These are phyloP conservation scores for Acanthochromis polyacanthus DNA, from an alignment of 2,113 vertebrate species.

Conservation along the genomic window DNA sequence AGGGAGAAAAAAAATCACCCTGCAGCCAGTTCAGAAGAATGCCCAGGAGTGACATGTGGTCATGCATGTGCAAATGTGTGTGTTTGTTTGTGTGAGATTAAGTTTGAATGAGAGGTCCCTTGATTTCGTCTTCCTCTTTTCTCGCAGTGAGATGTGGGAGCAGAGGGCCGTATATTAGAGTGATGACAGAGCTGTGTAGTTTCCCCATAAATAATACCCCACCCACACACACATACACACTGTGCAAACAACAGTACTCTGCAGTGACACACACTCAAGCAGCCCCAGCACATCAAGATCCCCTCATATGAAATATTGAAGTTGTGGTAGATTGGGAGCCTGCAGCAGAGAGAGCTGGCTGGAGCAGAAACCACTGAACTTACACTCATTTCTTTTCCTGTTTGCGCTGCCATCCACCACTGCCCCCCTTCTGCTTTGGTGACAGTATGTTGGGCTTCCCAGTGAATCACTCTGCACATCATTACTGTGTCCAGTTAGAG, in stretches of 20 bases:
- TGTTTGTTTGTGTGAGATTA: conserved; percentile 20
- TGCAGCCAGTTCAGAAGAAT: conserved; percentile 40
- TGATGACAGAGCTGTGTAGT: conserved; percentile 63
- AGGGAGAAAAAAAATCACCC: background rate
- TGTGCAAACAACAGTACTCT: conserved; percentile 54
- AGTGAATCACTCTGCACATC: conserved; percentile 34
- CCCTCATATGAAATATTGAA: conserved; percentile 82
- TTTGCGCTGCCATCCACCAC: conserved; percentile 30
- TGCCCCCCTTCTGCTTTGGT: background rate
- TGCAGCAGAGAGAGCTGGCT: conserved; percentile 50
- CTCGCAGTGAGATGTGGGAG: conserved; percentile 42
- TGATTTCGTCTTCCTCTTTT: conserved; percentile 41
- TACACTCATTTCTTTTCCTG: conserved; percentile 48
- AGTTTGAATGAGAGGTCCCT: conserved; percentile 38
- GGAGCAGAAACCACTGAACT: conserved; percentile 41
- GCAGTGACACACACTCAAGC: conserved; percentile 34
- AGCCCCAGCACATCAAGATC: conserved; percentile 51
- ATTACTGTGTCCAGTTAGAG: conserved; percentile 28
- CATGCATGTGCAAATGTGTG: conserved; percentile 1
- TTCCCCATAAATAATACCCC: conserved; percentile 78
- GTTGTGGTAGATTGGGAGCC: conserved; percentile 59
- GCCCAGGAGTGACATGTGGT: conserved; percentile 11
- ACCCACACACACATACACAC: conserved; percentile 39
- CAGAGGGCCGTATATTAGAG: conserved; percentile 68
- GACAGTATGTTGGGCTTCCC: conserved; percentile 7